Conservation (phyloP, 2,113 vertebrate genomes). For the Hydropotes inermis region DNA sequence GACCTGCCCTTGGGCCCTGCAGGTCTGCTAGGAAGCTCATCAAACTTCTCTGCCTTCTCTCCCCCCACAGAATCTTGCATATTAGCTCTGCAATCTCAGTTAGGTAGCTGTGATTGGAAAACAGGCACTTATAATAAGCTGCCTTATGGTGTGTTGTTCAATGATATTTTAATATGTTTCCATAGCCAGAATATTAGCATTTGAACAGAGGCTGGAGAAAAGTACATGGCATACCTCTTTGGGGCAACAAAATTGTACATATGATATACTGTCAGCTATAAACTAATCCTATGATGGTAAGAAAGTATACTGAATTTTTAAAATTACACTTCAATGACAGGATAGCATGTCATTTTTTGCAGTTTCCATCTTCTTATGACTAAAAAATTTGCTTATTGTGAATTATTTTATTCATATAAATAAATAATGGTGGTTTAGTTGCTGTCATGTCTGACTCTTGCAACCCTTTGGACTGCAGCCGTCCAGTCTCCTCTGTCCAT, state of each 20-base stretch:
- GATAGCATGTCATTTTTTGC: not conserved
- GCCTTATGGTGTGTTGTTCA: not conserved
- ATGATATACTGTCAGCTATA: not conserved
- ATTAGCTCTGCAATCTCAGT: not conserved
- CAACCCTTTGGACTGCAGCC: not conserved
- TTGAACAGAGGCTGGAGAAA: not conserved
- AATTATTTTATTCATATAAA: not conserved
- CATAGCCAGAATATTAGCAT: not conserved
- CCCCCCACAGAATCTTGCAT: not conserved
- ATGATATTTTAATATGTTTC: constrained; percentile 30
- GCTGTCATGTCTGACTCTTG: not conserved
- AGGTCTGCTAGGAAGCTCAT: not conserved
- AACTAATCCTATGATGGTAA: not conserved
- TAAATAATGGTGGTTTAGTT: not conserved
- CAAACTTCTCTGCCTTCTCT: not conserved
- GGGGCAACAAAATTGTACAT: not conserved
- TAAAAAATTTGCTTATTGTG: not conserved
- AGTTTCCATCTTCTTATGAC: not conserved
- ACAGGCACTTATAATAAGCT: not conserved
- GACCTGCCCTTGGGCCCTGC: rapidly evolving
- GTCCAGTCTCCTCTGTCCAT: not conserved
- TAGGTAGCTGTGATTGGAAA: not conserved
- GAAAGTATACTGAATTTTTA: not conserved
- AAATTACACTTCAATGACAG: not conserved
- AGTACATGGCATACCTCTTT: too few species aligned